These are phyloP conservation scores for Hydrolagus colliei DNA, from an alignment of 2,797 vertebrate species.

Conservation along the genomic window DNA sequence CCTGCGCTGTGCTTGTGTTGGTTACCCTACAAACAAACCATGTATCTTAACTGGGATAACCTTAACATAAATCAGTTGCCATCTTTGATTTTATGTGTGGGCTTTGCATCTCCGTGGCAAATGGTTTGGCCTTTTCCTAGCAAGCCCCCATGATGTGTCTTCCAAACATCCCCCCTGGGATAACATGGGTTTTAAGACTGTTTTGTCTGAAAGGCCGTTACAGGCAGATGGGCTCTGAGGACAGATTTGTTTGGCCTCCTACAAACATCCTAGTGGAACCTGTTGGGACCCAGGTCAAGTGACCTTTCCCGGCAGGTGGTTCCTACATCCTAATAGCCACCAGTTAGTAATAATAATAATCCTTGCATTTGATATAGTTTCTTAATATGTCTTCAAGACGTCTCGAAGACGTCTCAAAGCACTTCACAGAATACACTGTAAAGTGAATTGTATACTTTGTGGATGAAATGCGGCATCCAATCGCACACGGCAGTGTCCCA, in stretches of 20 bases:
- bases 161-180: not conserved
- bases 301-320: not conserved
- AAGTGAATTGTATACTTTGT: too few species aligned
- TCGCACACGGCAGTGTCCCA: too few species aligned
- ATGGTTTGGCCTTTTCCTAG: not conserved
- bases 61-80: conserved; percentile 16
- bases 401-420: too few species aligned
- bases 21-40: not conserved
- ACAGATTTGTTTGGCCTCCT: not conserved
- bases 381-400: too few species aligned
- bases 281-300: not conserved
- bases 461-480: too few species aligned
- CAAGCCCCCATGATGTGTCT: not conserved
- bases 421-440: too few species aligned
- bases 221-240: not conserved
- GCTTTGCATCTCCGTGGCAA: not conserved
- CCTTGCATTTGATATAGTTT: too few species aligned
- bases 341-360: not conserved
- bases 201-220: too few species aligned
- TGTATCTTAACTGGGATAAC: conserved; percentile 22
- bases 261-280: not conserved
- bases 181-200: not conserved
- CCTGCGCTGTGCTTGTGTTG: not conserved
- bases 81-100: not conserved
- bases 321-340: not conserved